Conservation (phyloP, 2,113 vertebrate species). For the Halcyon senegalensis region DNA sequence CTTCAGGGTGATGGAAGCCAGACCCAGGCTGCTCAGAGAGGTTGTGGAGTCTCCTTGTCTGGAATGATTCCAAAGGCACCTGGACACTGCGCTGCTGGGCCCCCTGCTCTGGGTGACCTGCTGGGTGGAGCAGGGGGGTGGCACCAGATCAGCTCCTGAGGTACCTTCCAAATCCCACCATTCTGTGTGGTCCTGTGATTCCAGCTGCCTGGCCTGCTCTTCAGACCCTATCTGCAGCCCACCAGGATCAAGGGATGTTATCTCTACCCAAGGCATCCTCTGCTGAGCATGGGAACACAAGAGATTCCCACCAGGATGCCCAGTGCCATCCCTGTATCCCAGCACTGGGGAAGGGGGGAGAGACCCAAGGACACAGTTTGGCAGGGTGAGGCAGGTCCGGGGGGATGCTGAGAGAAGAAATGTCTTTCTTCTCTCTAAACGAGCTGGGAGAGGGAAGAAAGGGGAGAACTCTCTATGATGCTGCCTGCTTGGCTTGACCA, state of each 20-base stretch:
- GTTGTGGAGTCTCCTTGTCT: no score
- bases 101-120: no score
- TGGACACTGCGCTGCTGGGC: no score
- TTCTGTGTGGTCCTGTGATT: no score
- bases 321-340: neutral
- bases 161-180: no score
- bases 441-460: neutral
- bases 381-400: neutral
- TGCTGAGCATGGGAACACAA: neutral
- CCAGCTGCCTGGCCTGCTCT: no score
- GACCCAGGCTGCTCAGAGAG: no score
- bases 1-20: no score
- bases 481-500: neutral
- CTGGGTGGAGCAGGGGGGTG: no score
- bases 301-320: neutral
- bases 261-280: neutral
- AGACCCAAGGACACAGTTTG: neutral
- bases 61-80: no score
- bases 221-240: neutral
- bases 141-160: no score
- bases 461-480: neutral
- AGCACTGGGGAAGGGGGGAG: neutral
- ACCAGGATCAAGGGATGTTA: neutral
- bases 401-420: neutral
- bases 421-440: neutral